These are phyloP conservation scores for Chlamydotis undulata DNA, from an alignment of 2,113 vertebrate genomes.

Conservation along the genomic window DNA sequence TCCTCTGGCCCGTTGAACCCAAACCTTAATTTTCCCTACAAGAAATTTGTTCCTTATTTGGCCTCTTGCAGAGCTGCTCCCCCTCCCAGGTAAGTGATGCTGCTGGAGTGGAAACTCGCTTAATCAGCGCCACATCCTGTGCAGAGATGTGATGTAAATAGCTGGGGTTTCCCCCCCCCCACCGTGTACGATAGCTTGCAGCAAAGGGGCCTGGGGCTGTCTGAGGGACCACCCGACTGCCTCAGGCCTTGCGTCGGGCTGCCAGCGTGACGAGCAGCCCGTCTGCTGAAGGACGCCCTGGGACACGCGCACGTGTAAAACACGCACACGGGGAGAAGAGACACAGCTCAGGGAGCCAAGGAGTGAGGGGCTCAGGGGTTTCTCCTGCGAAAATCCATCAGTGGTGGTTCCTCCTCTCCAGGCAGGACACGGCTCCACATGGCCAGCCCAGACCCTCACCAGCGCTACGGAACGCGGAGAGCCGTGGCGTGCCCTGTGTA, in stretches of 20 bases:
- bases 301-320: not conserved
- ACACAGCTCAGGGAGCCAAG: not conserved
- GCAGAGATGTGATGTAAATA: slow-evolving; percentile 50
- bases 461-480: not conserved
- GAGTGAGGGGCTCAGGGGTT: not conserved
- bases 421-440: not conserved
- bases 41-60: not conserved
- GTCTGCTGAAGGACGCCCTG: not conserved
- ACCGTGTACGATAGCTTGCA: not conserved
- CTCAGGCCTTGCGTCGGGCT: not conserved
- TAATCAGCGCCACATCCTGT: slow-evolving; percentile 40
- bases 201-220: not conserved
- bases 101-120: not conserved
- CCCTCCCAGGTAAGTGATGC: not conserved
- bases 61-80: not conserved
- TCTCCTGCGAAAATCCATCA: rapidly evolving
- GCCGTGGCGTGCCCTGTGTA: rapidly evolving
- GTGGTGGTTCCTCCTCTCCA: not conserved
- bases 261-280: not conserved
- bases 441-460: not conserved
- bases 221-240: not conserved
- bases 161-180: not conserved
- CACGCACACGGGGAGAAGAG: rapidly evolving
- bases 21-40: not conserved
- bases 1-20: not conserved